Evolutionary conservation across 2,113 vertebrate species (phyloP).

Genomic region (Rostratula benghalensis): DNA sequence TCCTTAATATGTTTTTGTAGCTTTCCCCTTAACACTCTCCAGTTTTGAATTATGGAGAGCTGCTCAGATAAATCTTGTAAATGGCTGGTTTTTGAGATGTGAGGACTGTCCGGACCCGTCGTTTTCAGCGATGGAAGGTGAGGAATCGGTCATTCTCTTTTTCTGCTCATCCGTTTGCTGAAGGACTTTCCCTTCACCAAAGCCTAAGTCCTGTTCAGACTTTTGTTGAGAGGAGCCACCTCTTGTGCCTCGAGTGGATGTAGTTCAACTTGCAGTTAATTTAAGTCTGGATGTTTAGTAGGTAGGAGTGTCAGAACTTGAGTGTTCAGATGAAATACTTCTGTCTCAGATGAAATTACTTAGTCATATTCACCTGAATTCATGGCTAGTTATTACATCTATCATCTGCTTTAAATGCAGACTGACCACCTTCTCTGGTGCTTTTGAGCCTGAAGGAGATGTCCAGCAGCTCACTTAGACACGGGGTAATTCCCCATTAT

Average conservation of each 20-base stretch:
- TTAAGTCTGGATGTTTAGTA: not conserved
- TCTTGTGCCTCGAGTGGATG: no score
- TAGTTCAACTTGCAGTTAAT: not conserved
- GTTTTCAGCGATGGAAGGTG: not conserved
- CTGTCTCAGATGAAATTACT: not conserved
- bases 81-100: not conserved
- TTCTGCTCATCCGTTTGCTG: not conserved
- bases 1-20: not conserved
- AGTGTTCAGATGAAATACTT: not conserved
- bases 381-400: rapidly evolving
- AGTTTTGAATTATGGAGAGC: not conserved
- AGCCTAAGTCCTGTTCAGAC: not conserved
- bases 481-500: not conserved
- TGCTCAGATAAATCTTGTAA: not conserved
- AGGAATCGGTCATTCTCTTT: not conserved
- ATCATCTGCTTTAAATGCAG: not conserved
- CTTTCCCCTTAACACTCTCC: not conserved
- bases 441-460: not conserved
- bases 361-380: not conserved
- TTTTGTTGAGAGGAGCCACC: rapidly evolving
- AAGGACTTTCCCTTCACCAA: not conserved
- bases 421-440: not conserved
- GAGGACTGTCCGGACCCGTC: not conserved
- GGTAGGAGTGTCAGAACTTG: not conserved
- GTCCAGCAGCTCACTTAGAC: rapidly evolving